A percentile compares a stretch with the other conserved stretches of the same genome.
phyloP scores from a whole-genome alignment of 1,140 invertebrate genomes.

The Cyclargus thomasi region DNA sequence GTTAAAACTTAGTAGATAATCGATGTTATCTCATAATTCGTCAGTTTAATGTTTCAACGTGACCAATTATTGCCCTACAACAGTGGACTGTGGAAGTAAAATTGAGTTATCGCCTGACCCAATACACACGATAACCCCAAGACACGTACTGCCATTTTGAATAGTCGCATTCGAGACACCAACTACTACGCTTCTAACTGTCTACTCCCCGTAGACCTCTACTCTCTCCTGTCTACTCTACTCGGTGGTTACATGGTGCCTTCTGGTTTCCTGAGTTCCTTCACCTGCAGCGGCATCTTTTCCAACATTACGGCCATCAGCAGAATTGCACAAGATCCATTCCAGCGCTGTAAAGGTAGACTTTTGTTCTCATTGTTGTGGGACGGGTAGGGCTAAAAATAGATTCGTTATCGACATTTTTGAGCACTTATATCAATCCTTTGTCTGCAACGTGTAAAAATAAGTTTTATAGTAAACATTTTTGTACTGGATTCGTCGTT shows the following conservation, averaged over 20 bases:
- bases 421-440: background rate
- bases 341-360: conserved; percentile 20
- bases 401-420: background rate
- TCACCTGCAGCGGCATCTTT: conserved; percentile 29
- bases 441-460: background rate
- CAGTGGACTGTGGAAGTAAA: conserved; percentile 30
- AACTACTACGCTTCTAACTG: conserved; percentile 30
- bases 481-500: background rate
- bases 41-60: background rate
- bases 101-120: conserved; percentile 41
- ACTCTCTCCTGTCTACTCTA: conserved; percentile 29
- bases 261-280: conserved; percentile 33
- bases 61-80: background rate
- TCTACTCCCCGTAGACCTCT: conserved; percentile 24
- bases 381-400: background rate
- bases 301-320: conserved; percentile 33
- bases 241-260: conserved; percentile 60
- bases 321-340: conserved; percentile 29
- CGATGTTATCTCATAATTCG: background rate
- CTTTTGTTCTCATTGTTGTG: conserved; percentile 3
- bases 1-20: background rate
- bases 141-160: conserved; percentile 59
- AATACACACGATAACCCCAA: conserved; percentile 43
- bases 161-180: conserved; percentile 48
- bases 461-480: background rate